Evolutionary conservation across 2,888 invertebrate genomes (phyloP).

Genomic region (Stenotaenia linearis): DNA sequence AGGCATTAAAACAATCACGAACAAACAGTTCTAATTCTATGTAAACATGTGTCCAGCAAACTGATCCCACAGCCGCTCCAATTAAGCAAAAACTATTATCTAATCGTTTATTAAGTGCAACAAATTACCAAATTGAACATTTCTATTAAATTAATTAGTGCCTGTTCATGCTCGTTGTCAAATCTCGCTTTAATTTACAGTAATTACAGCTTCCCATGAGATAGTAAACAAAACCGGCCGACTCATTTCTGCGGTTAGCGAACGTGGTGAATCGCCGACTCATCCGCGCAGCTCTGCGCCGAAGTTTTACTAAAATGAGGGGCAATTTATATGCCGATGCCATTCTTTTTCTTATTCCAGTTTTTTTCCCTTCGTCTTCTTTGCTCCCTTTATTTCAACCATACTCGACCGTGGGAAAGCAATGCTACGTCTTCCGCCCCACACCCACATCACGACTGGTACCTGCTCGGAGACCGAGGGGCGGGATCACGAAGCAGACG

Average conservation of each 20-base stretch:
- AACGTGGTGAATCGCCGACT: neutral
- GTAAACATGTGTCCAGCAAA: too few species aligned
- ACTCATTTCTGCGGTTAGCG: neutral
- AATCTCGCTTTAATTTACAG: neutral
- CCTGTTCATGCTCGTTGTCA: neutral
- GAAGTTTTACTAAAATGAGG: neutral
- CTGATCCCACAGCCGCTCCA: too few species aligned
- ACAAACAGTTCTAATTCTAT: too few species aligned
- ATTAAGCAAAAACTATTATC: neutral
- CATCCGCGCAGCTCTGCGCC: neutral
- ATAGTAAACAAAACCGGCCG: neutral
- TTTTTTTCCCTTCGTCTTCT: neutral
- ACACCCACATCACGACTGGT: conserved; percentile 24
- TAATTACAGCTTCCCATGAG: neutral
- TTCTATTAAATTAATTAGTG: too few species aligned
- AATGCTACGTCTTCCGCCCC: conserved; percentile 20
- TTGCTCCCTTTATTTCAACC: neutral
- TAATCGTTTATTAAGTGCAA: neutral
- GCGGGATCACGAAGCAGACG: neutral
- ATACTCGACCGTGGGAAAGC: conserved; percentile 7
- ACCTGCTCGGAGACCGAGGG: conserved; percentile 9
- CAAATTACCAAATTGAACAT: neutral
- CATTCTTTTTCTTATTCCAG: conserved; percentile 8
- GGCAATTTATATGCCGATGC: neutral
- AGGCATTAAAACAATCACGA: too few species aligned